These are phyloP conservation scores for Actinemys pallida DNA, from an alignment of 2,113 vertebrate species.

Conservation along the genomic window DNA sequence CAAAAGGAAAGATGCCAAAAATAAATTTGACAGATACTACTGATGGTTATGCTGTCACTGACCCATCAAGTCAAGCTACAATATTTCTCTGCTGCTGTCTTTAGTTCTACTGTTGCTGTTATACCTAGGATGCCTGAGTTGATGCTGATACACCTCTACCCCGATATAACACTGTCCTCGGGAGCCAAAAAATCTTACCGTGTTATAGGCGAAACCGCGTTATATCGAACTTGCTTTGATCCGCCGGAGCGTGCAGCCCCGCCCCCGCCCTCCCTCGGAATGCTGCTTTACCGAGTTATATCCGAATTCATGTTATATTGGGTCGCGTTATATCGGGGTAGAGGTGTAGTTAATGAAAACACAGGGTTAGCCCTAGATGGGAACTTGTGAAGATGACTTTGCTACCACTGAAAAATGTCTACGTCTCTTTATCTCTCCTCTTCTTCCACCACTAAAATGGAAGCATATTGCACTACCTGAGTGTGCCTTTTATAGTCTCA, in stretches of 20 bases:
- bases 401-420: neutral
- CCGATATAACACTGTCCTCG: no score
- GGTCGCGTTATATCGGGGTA: no score
- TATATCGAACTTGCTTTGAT: no score
- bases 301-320: no score
- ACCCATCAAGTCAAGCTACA: conserved; percentile 18
- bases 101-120: conserved; percentile 16
- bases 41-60: conserved; percentile 15
- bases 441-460: neutral
- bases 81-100: neutral
- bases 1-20: neutral
- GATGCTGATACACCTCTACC: neutral
- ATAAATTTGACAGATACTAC: conserved; percentile 21
- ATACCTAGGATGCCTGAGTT: neutral
- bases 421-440: neutral
- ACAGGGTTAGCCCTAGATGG: neutral
- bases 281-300: no score
- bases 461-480: neutral
- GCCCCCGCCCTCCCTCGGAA: no score
- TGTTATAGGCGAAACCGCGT: no score
- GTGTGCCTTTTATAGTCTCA: neutral
- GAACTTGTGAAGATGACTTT: accelerated
- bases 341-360: neutral
- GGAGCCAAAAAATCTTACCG: no score
- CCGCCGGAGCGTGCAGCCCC: no score